Conservation (phyloP, 2,797 vertebrate genomes). For the Rachycentron canadum region DNA sequence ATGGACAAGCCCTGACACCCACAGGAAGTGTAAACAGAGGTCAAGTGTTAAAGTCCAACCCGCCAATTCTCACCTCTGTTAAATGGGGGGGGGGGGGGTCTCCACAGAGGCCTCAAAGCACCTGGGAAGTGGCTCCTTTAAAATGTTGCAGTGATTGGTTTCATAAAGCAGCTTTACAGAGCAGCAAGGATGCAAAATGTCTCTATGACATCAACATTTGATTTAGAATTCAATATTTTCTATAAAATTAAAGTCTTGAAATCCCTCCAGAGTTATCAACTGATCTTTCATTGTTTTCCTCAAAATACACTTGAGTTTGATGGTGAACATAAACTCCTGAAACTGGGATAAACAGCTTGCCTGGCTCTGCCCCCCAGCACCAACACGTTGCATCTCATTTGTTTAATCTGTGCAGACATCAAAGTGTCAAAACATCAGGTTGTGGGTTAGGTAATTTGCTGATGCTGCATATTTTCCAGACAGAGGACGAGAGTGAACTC, state of each 20-base stretch:
- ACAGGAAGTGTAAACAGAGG: constrained; percentile 89
- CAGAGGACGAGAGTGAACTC: neutral
- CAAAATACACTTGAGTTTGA: neutral
- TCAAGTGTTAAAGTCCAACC: constrained; percentile 88
- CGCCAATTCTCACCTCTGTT: constrained; percentile 89
- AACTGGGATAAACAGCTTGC: no score
- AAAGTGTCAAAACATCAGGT: neutral
- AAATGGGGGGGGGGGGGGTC: constrained; percentile 70
- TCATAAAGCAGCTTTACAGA: constrained; percentile 41
- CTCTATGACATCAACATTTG: constrained; percentile 1
- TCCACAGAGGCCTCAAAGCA: constrained; percentile 67
- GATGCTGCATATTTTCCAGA: no score
- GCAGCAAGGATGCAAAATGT: constrained; percentile 34
- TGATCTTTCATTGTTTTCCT: neutral
- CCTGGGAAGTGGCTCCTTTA: constrained; percentile 63
- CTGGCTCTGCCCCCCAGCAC: no score
- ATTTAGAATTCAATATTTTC: neutral
- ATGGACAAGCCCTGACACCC: constrained; percentile 77
- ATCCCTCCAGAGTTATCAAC: neutral
- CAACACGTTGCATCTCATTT: neutral
- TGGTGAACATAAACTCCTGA: neutral
- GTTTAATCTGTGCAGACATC: neutral
- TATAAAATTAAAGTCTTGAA: no score
- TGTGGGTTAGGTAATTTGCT: neutral
- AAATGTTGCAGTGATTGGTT: constrained; percentile 41